These are phyloP conservation scores for Acronicta leporina DNA, from an alignment of 2,888 invertebrate genomes.

Conservation along the genomic window DNA sequence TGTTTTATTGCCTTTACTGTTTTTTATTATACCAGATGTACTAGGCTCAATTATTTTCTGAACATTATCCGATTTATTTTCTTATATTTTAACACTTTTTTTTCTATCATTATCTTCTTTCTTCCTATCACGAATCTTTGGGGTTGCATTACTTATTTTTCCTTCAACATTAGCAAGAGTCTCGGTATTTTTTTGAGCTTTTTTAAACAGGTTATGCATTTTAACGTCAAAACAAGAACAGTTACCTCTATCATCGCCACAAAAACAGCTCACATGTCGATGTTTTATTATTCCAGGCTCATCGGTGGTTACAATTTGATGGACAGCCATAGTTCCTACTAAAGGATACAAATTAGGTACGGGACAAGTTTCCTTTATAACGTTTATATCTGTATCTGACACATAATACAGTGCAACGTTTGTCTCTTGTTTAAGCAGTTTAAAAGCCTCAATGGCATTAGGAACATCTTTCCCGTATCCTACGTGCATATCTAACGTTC, in stretches of 20 bases:
- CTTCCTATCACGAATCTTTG: constrained; percentile 5
- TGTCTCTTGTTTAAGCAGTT: constrained; percentile 20
- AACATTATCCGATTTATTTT: constrained; percentile 5
- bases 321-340: constrained; percentile 12
- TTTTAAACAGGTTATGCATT: constrained; percentile 10
- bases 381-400: constrained; percentile 10
- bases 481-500: constrained; percentile 27
- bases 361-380: constrained; percentile 11
- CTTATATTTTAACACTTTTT: constrained; percentile 9
- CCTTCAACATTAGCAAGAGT: constrained; percentile 4
- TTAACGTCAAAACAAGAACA: constrained; percentile 8
- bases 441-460: constrained; percentile 26
- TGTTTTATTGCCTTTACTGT: constrained; percentile 4
- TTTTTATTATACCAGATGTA: constrained; percentile 5
- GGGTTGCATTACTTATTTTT: constrained; percentile 1
- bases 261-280: constrained; percentile 9
- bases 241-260: constrained; percentile 13
- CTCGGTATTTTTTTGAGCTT: constrained; percentile 9
- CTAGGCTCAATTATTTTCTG: constrained; percentile 5
- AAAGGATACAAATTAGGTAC: constrained; percentile 9
- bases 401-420: constrained; percentile 16
- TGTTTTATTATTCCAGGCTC: constrained; percentile 9
- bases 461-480: constrained; percentile 25
- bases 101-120: constrained; percentile 6
- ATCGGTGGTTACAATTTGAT: constrained; percentile 14